These are phyloP conservation scores for Rhinichthys klamathensis DNA, from an alignment of 2,113 vertebrate species.

Conservation along the genomic window DNA sequence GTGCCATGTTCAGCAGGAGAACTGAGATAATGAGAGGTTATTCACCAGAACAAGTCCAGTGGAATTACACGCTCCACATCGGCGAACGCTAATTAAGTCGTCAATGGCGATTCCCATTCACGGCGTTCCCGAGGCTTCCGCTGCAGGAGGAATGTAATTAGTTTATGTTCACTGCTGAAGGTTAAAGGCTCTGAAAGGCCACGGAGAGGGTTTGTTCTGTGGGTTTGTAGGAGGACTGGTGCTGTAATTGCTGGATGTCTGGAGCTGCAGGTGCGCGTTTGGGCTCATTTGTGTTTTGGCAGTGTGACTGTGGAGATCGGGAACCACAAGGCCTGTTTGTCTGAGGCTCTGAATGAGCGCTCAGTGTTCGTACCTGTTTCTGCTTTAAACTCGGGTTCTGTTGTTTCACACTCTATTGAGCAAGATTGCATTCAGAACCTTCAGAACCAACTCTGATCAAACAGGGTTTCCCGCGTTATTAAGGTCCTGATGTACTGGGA, in stretches of 20 bases:
- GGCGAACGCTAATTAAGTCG: conserved; percentile 70
- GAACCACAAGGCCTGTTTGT: conserved; percentile 80
- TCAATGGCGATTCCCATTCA: conserved; percentile 69
- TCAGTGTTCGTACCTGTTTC: conserved; percentile 33
- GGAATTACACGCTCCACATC: conserved; percentile 63
- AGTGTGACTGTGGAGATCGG: conserved; percentile 73
- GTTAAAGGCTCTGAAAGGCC: conserved; percentile 79
- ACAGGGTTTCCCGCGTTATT: neutral
- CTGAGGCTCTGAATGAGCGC: conserved; percentile 69
- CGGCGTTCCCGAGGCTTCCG: conserved; percentile 59
- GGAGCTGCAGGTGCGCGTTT: conserved; percentile 83
- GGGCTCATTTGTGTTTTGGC: conserved; percentile 81
- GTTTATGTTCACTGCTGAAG: conserved; percentile 86
- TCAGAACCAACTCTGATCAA: neutral
- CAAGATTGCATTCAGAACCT: neutral
- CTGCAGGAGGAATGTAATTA: conserved; percentile 81
- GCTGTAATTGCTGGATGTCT: conserved; percentile 81
- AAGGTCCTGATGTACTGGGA: neutral
- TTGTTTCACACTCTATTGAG: neutral
- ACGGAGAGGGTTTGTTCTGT: conserved; percentile 72
- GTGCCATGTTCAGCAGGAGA: conserved; percentile 59
- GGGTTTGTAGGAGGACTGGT: conserved; percentile 76
- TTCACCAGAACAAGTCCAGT: conserved; percentile 63
- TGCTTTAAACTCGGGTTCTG: neutral
- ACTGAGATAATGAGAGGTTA: conserved; percentile 68